Percentiles rank a stretch among this genome's conserved stretches.
phyloP scores from a whole-genome alignment of 2,113 vertebrate genomes.

The Centropus bengalensis region DNA sequence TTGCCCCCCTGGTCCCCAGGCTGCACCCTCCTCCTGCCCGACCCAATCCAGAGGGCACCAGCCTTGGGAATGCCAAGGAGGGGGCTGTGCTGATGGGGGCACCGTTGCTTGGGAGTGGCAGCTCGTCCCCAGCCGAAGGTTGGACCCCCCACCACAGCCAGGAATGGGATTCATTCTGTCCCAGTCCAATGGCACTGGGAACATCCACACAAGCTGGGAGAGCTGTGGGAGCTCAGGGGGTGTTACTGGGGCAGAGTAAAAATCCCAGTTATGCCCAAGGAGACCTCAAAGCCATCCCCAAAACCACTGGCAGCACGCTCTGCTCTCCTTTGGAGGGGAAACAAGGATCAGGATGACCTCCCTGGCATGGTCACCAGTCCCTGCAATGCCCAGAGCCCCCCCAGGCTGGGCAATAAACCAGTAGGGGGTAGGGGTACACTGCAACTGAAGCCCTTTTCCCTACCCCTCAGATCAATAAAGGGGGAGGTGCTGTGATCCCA shows the following conservation, averaged over 20 bases:
- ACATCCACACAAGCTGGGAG: not conserved
- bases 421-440: rapidly evolving
- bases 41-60: not conserved
- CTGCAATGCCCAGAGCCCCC: rapidly evolving
- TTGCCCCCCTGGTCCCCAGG: too few species aligned
- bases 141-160: not conserved
- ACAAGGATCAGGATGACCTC: not conserved
- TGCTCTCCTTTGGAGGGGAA: not conserved
- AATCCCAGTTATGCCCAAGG: not conserved
- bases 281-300: not conserved
- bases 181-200: not conserved
- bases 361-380: not conserved
- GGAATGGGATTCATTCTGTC: not conserved
- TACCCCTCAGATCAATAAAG: too few species aligned
- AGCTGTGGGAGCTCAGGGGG: not conserved
- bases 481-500: not conserved
- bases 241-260: not conserved
- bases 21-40: not conserved
- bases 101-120: not conserved
- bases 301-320: rapidly evolving
- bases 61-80: too few species aligned
- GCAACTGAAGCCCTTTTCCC: not conserved
- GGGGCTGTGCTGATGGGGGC: not conserved
- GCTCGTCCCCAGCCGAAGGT: not conserved
- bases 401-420: rapidly evolving